Conservation (phyloP, 2,797 vertebrate genomes). For the Sebastes matsubarae region DNA sequence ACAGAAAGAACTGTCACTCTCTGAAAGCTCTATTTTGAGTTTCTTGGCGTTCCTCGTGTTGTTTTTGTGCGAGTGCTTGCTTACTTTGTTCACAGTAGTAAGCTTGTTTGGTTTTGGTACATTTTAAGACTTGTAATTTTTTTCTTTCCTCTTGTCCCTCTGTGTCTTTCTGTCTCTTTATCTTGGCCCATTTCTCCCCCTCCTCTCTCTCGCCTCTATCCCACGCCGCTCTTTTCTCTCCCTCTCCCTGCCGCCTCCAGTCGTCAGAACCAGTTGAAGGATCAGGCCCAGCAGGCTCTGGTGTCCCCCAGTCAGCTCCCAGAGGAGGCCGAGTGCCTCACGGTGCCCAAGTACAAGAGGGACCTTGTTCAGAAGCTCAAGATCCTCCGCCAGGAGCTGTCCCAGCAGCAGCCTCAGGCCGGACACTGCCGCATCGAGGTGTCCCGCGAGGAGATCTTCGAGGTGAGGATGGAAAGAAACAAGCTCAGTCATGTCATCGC, state of each 20-base stretch:
- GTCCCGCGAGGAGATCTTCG: slow-evolving; percentile 97
- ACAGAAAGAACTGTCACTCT: slow-evolving; percentile 12
- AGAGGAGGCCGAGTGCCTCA: slow-evolving; percentile 94
- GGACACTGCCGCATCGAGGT: slow-evolving; percentile 98
- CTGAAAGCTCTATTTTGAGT: slow-evolving; percentile 23
- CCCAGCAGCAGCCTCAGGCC: slow-evolving; percentile 95
- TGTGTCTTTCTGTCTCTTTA: slow-evolving; percentile 5
- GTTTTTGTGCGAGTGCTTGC: slow-evolving; percentile 14
- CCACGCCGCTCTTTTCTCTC: slow-evolving; percentile 56
- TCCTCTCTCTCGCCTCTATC: not conserved
- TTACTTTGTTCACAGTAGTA: slow-evolving; percentile 21
- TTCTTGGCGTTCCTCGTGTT: slow-evolving; percentile 29
- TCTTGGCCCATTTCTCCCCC: not conserved
- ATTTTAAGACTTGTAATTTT: not conserved
- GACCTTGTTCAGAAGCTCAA: slow-evolving; percentile 96
- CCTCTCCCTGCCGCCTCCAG: slow-evolving; percentile 63
- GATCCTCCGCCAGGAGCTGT: slow-evolving; percentile 93
- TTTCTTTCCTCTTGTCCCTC: not conserved
- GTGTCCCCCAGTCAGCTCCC: slow-evolving; percentile 90
- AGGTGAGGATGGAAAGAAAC: slow-evolving; percentile 80
- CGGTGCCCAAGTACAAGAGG: slow-evolving; percentile 93
- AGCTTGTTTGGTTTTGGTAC: slow-evolving; percentile 14
- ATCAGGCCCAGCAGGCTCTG: slow-evolving; percentile 88
- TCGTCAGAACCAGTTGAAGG: slow-evolving; percentile 93
- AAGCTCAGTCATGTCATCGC: not conserved